Evolutionary conservation across 1,140 invertebrate species (phyloP), one percentile per base, ranked within the genome.

Genomic region (Limonius californicus): DNA sequence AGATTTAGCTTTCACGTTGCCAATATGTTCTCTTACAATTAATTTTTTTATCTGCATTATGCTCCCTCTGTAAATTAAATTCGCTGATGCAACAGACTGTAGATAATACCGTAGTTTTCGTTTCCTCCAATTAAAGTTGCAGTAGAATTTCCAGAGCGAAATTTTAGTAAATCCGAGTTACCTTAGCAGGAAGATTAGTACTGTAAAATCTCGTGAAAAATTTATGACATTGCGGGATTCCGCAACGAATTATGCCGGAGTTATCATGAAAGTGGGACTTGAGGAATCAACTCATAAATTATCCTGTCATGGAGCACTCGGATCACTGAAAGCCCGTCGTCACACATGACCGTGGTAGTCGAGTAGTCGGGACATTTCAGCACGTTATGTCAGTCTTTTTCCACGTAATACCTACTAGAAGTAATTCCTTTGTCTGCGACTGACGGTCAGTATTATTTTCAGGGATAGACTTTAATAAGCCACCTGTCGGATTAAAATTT

Each of bases 401-500:
- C 54, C 6, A 23, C 54, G 15, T 50, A 18, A 50, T 50, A 50
- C 16, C 14, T 50, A 50, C 45, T 50, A 50, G 14, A 9, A 9
- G 14, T 50, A 55, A 55, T 32, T 27, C 27, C 27, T 55, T 32
- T 23, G 54, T 55, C 54, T 32, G 54, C 54, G 11, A 32, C 54
- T 55, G 54, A 55, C 27, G 54, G 54, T 32, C 54, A 55, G 20
- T 32, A 32, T 55, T 55, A 55, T 55, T 55, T 55, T 32, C 54
- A 32, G 20, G 21, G 54, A 32, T 55, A 55, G 20, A 55, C 54
- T 55, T 55, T 55, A 55, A 55, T 55, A 55, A 55, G 54, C 54
- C 54, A 55, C 54, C 54, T 55, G 54, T 55, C 54, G 27, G 54
- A 55, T 55, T 55, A 55, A 55, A 23, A 55, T 55, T 55, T 55